Conservation (phyloP, 1,140 invertebrate species). For the Eciton burchellii region DNA sequence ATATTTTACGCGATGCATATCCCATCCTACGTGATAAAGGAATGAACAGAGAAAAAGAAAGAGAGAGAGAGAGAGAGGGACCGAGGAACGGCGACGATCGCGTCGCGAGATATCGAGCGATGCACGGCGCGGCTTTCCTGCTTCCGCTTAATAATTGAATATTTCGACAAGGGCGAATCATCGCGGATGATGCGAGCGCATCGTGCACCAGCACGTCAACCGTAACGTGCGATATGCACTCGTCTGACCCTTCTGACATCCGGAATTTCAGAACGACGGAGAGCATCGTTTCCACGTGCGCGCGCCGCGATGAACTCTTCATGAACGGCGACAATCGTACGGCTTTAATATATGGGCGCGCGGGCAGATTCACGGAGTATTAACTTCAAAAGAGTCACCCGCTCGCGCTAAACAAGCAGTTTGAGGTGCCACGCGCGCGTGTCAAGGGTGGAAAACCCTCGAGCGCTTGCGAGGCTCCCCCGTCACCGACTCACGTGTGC, state of each 20-base stretch:
- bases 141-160: slow-evolving; percentile 44
- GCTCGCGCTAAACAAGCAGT: slow-evolving; percentile 74
- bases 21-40: slow-evolving; percentile 36
- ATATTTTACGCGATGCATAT: slow-evolving; percentile 40
- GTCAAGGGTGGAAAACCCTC: slow-evolving; percentile 47
- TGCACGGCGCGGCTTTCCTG: background rate
- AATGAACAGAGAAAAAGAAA: slow-evolving; percentile 36
- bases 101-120: background rate
- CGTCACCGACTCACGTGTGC: too few species aligned
- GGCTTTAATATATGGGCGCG: slow-evolving; percentile 65
- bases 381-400: slow-evolving; percentile 76
- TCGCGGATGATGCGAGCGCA: background rate
- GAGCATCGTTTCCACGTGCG: slow-evolving; percentile 36
- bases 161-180: slow-evolving; percentile 46
- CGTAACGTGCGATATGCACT: too few species aligned
- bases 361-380: slow-evolving; percentile 68
- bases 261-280: slow-evolving; percentile 53
- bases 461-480: background rate
- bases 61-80: too few species aligned
- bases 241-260: background rate
- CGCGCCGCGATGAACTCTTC: slow-evolving; percentile 72
- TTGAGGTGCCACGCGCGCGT: slow-evolving; percentile 45
- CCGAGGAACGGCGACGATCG: background rate
- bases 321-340: slow-evolving; percentile 71
- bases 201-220: background rate